Percentiles rank a stretch among this genome's conserved stretches.
Conservation (phyloP, 2,113 vertebrate species). For the mouse (Mus musculus) region GRCm39 chr17:7000001-7000500, state of each 20-base stretch:
- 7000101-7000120: neutral
- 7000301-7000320: too few relatives aligned
- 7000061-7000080: too few relatives aligned
- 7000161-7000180: too few relatives aligned
- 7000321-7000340: neutral
- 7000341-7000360: conserved; percentile 89
- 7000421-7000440: conserved; percentile 91
- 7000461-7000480: conserved; percentile 88
- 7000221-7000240: neutral
- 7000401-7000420: conserved; percentile 92
- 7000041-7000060: neutral
- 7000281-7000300: neutral
- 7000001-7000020: neutral
- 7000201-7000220: too few relatives aligned
- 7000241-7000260: neutral
- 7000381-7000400: conserved; percentile 91
- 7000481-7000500: conserved; percentile 76
- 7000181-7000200: neutral
- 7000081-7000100: neutral
- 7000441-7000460: conserved; percentile 91
- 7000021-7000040: too few relatives aligned
- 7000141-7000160: neutral
- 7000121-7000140: neutral
- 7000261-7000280: neutral
- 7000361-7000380: conserved; percentile 86